These are phyloP conservation scores for Lepidothrix coronata DNA, from an alignment of 2,113 vertebrate genomes.

Conservation along the genomic window DNA sequence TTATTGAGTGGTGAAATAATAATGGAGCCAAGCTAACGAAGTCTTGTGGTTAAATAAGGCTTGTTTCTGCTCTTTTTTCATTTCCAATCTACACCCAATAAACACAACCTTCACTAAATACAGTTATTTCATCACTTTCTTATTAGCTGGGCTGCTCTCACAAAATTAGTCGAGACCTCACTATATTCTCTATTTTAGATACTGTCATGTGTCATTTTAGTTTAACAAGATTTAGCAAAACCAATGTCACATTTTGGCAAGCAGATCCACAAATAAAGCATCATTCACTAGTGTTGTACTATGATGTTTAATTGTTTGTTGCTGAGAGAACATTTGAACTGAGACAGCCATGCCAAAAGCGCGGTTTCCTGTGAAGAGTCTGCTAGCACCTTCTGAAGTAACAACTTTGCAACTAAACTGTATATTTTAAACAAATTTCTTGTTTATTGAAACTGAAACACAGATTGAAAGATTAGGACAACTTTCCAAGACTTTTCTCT, in stretches of 20 bases:
- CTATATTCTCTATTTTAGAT: background rate
- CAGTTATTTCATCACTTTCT: background rate
- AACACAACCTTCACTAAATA: background rate
- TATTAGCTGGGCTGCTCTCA: accelerated
- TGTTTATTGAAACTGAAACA: background rate
- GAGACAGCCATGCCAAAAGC: background rate
- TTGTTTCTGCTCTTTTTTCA: background rate
- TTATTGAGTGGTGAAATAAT: background rate
- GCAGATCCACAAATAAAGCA: background rate
- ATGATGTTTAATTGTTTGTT: background rate
- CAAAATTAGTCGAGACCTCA: background rate
- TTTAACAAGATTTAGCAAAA: background rate
- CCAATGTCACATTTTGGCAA: background rate
- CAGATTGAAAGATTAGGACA: background rate
- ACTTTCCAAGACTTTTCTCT: background rate
- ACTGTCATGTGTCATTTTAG: background rate
- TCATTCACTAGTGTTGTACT: background rate
- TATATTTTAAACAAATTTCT: background rate
- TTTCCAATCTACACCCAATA: background rate
- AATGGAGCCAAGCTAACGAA: background rate
- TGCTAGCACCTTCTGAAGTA: background rate
- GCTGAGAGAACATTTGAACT: background rate
- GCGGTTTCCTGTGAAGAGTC: background rate
- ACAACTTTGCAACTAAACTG: background rate
- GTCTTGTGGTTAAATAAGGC: background rate